Evolutionary conservation across 2,113 vertebrate genomes (phyloP).

Genomic region (Maccullochella peelii): DNA sequence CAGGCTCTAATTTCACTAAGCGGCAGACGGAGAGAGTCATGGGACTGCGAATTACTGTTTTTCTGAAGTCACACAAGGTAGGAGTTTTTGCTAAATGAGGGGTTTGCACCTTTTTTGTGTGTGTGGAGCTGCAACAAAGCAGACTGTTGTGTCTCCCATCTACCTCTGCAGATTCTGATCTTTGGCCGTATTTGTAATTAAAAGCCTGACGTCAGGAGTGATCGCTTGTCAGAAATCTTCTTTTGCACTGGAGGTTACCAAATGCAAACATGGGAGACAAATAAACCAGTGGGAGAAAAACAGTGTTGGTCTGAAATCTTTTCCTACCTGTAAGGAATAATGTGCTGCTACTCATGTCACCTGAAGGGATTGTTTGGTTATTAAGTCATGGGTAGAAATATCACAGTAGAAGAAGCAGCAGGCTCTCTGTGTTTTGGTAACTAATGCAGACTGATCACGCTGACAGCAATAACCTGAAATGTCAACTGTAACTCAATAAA

Average conservation of each 20-base stretch:
- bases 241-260: neutral
- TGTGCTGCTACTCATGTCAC: too few species aligned
- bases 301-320: neutral
- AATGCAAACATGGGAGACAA: neutral
- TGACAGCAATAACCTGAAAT: slow-evolving; percentile 12
- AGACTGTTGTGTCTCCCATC: neutral
- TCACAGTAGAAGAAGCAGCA: neutral
- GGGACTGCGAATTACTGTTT: slow-evolving; percentile 3
- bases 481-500: slow-evolving; percentile 19
- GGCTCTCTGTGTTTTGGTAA: neutral
- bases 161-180: neutral
- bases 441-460: slow-evolving; percentile 7
- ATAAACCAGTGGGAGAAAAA: neutral
- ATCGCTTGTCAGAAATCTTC: neutral
- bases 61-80: neutral
- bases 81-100: neutral
- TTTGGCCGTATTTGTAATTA: neutral
- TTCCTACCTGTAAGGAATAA: too few species aligned
- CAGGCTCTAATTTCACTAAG: slow-evolving; percentile 33
- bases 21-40: slow-evolving; percentile 4
- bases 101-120: slow-evolving; percentile 1
- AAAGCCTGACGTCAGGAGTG: neutral
- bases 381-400: neutral
- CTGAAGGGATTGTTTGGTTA: neutral
- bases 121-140: neutral